These are phyloP conservation scores for Stichopus horrens DNA, from an alignment of 53 echinoderm and acorn worm genomes.

Conservation along the genomic window DNA sequence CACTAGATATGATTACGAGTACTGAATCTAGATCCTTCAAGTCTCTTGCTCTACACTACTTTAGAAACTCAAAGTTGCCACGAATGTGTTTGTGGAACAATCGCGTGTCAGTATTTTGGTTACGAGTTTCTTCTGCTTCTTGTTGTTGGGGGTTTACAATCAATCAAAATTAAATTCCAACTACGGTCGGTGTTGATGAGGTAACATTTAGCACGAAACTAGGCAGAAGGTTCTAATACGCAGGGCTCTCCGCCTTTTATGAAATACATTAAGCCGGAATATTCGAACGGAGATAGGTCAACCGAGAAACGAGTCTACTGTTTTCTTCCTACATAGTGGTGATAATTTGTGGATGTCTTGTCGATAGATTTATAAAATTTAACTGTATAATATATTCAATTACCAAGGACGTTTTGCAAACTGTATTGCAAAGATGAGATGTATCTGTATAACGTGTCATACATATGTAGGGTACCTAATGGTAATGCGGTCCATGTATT, in stretches of 20 bases:
- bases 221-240: not conserved
- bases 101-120: conserved; percentile 1
- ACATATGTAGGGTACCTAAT: too few relatives aligned
- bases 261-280: not conserved
- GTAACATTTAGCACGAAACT: conserved; percentile 13
- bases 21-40: too few relatives aligned
- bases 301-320: not conserved
- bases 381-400: too few relatives aligned
- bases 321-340: too few relatives aligned
- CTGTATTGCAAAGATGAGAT: too few relatives aligned
- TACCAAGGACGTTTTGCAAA: too few relatives aligned
- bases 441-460: too few relatives aligned
- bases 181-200: conserved; percentile 2
- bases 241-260: not conserved
- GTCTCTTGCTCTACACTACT: too few relatives aligned
- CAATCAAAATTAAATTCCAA: conserved; percentile 14
- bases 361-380: too few relatives aligned
- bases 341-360: too few relatives aligned
- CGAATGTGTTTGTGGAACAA: not conserved
- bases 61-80: not conserved
- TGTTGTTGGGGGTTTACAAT: not conserved
- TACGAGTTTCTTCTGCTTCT: not conserved
- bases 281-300: not conserved
- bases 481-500: too few relatives aligned
- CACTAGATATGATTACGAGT: too few relatives aligned